A percentile compares a stretch with the other conserved stretches of the same genome.
These are phyloP conservation scores for Accipiter virgatus DNA, from an alignment of 2,113 vertebrate genomes.

Conservation along the genomic window DNA sequence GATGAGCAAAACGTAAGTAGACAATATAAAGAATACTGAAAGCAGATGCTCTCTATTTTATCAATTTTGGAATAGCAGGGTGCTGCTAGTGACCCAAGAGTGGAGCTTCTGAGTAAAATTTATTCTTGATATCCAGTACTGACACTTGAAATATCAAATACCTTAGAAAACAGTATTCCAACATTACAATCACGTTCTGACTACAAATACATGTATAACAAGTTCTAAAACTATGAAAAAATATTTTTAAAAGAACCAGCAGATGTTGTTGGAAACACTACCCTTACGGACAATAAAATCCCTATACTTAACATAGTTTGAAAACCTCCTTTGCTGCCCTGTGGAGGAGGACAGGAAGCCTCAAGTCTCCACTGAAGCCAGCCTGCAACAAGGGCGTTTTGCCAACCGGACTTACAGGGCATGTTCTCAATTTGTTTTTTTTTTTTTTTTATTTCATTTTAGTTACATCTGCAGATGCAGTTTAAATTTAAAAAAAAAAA, in stretches of 20 bases:
- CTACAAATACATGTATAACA: background rate
- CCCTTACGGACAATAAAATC: background rate
- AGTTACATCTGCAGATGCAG: conserved; percentile 39
- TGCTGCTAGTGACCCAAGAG: background rate
- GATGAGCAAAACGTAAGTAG: background rate
- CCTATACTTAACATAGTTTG: background rate
- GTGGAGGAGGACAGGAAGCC: background rate
- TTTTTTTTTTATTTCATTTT: conserved; percentile 32
- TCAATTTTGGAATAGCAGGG: background rate
- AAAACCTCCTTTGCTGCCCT: background rate
- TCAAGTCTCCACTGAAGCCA: background rate
- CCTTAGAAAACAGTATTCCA: background rate
- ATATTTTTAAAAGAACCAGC: background rate
- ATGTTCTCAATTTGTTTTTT: conserved; percentile 25
- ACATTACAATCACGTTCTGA: background rate
- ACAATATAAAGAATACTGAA: background rate
- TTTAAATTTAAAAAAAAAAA: background rate
- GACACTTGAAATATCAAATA: background rate
- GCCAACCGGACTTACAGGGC: conserved; percentile 18
- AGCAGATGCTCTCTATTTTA: background rate
- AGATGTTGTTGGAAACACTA: background rate
- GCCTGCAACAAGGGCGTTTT: background rate
- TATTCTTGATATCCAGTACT: background rate
- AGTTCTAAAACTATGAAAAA: background rate
- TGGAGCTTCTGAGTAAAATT: background rate